These are phyloP conservation scores for Tachysurus vachellii DNA, from an alignment of 2,113 vertebrate species.

Conservation along the genomic window DNA sequence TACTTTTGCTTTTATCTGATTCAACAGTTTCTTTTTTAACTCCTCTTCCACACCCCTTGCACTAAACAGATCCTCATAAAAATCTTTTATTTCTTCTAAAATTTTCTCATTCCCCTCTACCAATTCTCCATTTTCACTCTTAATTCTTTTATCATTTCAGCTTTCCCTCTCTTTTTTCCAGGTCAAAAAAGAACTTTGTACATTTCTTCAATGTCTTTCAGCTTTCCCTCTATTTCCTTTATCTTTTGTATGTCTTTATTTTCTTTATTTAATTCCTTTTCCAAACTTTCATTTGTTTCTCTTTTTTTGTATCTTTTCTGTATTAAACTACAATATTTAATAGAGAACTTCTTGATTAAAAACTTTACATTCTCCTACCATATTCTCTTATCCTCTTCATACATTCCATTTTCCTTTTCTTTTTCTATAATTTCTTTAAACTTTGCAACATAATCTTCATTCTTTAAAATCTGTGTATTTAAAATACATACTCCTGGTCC, in stretches of 20 bases:
- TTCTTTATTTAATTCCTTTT: background rate
- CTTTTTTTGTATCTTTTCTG: background rate
- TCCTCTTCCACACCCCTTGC: too few relatives aligned
- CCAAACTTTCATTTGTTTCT: background rate
- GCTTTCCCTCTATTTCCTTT: too few relatives aligned
- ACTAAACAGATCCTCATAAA: too few relatives aligned
- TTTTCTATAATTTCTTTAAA: background rate
- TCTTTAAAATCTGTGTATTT: background rate
- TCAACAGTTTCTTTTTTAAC: too few relatives aligned
- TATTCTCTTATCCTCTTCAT: background rate
- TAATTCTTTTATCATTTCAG: background rate
- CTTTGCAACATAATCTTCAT: background rate
- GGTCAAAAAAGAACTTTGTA: too few relatives aligned
- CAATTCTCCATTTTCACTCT: too few relatives aligned
- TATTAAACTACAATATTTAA: background rate
- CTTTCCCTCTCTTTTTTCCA: too few relatives aligned
- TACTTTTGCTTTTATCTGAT: too few relatives aligned
- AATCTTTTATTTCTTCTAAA: too few relatives aligned
- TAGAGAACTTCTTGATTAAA: background rate
- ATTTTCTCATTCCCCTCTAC: too few relatives aligned
- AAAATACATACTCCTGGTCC: background rate
- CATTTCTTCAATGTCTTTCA: background rate
- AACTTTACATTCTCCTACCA: conserved; percentile 6
- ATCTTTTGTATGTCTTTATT: too few relatives aligned
- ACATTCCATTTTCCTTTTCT: background rate